phyloP scores from a whole-genome alignment of 2,888 invertebrate genomes.

The Zaprionus bogoriensis region DNA sequence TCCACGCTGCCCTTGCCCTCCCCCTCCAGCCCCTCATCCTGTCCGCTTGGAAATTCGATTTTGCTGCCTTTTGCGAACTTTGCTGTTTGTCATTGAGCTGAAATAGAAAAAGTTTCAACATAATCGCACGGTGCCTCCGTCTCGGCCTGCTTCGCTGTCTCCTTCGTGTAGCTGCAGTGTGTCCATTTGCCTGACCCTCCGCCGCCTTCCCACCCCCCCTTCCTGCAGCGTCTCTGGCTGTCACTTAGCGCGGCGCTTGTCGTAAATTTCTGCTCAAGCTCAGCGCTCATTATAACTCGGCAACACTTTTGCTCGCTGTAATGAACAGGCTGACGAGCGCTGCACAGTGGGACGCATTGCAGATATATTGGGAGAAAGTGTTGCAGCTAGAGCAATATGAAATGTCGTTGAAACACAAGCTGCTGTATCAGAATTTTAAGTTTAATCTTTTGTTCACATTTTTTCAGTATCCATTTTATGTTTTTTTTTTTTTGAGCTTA shows the following conservation, averaged over 20 bases:
- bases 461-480: neutral
- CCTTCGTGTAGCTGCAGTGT: constrained; percentile 5
- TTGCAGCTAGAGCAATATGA: neutral
- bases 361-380: neutral
- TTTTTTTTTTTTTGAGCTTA: neutral
- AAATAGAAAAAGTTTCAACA: constrained; percentile 47
- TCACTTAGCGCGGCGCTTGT: constrained; percentile 52
- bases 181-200: constrained; percentile 25
- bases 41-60: constrained; percentile 38
- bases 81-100: constrained; percentile 54
- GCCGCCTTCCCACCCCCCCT: neutral
- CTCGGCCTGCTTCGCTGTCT: neutral
- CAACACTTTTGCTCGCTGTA: constrained; percentile 58
- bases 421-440: neutral
- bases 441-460: neutral
- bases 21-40: neutral
- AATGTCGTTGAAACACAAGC: neutral
- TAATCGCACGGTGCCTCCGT: constrained; percentile 14
- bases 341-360: constrained; percentile 18
- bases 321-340: constrained; percentile 39
- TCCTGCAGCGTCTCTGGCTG: constrained; percentile 20
- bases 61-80: constrained; percentile 27
- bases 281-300: constrained; percentile 71
- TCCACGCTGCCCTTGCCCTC: neutral
- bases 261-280: constrained; percentile 60